Evolutionary conservation across 37 sponge, comb jelly and placozoan genomes (phyloP).

Genomic region (Hormiphora californensis): DNA sequence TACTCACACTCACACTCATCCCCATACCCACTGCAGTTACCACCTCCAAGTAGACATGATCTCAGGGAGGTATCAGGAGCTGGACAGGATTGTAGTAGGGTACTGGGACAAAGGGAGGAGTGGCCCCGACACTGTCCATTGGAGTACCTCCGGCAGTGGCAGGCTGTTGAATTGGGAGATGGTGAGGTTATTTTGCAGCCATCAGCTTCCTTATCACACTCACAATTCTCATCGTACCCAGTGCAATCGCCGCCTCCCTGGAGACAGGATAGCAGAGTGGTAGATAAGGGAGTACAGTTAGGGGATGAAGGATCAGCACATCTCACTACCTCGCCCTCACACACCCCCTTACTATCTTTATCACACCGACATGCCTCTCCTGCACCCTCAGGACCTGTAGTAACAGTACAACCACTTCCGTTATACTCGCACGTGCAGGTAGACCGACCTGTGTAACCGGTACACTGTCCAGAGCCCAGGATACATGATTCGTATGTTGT

Average conservation of each 20-base stretch:
- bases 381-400: neutral
- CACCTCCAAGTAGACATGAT: neutral
- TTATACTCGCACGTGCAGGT: neutral
- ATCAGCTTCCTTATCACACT: neutral
- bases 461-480: neutral
- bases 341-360: neutral
- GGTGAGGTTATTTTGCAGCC: neutral
- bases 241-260: neutral
- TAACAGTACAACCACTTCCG: neutral
- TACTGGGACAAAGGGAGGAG: neutral
- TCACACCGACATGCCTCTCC: neutral
- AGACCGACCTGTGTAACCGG: neutral
- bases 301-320: neutral
- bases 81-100: neutral
- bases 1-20: neutral
- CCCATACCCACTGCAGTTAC: neutral
- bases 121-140: neutral
- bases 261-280: neutral
- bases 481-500: neutral
- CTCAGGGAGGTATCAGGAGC: neutral
- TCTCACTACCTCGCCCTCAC: neutral
- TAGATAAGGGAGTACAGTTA: neutral
- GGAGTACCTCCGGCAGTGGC: neutral
- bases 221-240: neutral
- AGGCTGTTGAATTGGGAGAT: neutral